These are phyloP conservation scores for Octopus sinensis DNA, from an alignment of 1,140 invertebrate species.

Conservation along the genomic window DNA sequence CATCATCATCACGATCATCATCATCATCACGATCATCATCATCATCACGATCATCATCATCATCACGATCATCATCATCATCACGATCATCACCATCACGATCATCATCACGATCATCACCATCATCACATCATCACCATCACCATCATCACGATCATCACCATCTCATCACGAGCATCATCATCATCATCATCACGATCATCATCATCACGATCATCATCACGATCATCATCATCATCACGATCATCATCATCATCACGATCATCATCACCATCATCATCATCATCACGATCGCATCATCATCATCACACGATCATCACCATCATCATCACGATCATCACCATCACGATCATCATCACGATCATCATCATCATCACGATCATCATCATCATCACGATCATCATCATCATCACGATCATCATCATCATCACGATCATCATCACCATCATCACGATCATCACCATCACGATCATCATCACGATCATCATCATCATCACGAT, in stretches of 20 bases:
- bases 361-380: constrained; percentile 6
- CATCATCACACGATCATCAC: no score
- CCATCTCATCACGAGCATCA: no score
- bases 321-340: constrained; percentile 9
- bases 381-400: constrained; percentile 7
- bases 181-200: no score
- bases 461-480: neutral
- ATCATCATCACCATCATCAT: no score
- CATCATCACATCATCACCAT: no score
- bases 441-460: constrained; percentile 3
- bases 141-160: neutral
- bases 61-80: neutral
- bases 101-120: constrained; percentile 6
- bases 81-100: neutral
- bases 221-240: neutral
- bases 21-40: no score
- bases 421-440: neutral
- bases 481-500: constrained; percentile 8
- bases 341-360: constrained; percentile 1
- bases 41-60: no score
- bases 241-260: constrained; percentile 7
- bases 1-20: no score
- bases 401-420: neutral
- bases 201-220: no score
- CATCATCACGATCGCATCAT: no score